These are phyloP conservation scores for Sebastes jordani DNA, from an alignment of 2,797 vertebrate genomes.

Conservation along the genomic window DNA sequence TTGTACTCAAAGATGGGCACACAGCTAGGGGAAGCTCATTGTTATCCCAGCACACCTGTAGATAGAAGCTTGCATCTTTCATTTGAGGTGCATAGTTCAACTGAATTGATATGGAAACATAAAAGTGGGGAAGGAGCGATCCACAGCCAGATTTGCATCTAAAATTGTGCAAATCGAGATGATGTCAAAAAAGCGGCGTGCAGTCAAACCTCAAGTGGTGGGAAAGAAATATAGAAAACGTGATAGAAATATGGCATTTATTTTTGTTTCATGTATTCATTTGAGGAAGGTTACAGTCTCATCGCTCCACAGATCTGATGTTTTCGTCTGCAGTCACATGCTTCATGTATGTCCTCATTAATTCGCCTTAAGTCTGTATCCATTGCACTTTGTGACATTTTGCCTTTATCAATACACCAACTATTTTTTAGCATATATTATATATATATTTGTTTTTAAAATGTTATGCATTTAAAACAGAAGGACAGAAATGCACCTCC, in stretches of 20 bases:
- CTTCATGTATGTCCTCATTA: neutral
- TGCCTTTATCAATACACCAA: too few relatives aligned
- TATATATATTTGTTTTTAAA: too few relatives aligned
- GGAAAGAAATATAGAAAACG: neutral
- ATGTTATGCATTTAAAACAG: neutral
- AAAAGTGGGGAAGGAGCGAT: neutral
- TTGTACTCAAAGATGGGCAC: neutral
- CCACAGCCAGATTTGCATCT: accelerated
- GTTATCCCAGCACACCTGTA: neutral
- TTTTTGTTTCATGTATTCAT: neutral
- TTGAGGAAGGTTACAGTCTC: too few relatives aligned
- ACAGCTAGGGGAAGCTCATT: neutral
- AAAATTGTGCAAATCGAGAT: neutral
- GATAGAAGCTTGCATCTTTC: neutral
- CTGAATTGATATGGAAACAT: neutral
- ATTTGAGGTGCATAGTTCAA: neutral
- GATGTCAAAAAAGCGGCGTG: neutral
- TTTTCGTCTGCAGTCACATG: neutral
- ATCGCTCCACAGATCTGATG: neutral
- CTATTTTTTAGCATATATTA: too few relatives aligned
- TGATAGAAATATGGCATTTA: neutral
- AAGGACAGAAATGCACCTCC: neutral
- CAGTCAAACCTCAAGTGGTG: neutral
- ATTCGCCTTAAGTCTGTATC: neutral
- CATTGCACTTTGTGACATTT: too few relatives aligned